These are phyloP conservation scores for Columba livia DNA, from an alignment of 2,113 vertebrate genomes.

Conservation along the genomic window DNA sequence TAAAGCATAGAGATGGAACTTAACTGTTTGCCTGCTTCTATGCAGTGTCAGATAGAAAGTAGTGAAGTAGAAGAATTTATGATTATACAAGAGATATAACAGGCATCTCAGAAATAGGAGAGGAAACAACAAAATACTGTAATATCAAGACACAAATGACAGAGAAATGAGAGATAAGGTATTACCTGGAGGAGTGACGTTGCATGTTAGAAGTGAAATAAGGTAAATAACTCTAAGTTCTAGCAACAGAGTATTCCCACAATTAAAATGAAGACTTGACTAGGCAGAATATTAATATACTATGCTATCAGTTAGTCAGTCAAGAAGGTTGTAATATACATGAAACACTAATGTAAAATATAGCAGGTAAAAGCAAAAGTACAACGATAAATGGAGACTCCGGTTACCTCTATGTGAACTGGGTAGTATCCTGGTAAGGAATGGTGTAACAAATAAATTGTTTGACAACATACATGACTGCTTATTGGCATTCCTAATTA, in stretches of 20 bases:
- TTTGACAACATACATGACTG: background rate
- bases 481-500: background rate
- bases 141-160: background rate
- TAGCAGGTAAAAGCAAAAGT: background rate
- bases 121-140: background rate
- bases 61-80: background rate
- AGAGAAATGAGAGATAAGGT: background rate
- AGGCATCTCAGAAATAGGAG: background rate
- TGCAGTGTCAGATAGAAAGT: background rate
- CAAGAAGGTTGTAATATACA: background rate
- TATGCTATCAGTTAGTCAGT: background rate
- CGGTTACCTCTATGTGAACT: background rate
- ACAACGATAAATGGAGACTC: background rate
- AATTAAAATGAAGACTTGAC: background rate
- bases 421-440: background rate
- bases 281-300: background rate
- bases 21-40: background rate
- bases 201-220: background rate
- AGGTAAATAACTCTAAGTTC: background rate
- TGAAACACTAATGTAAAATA: background rate
- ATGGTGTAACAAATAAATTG: background rate
- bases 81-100: background rate
- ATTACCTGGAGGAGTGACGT: background rate
- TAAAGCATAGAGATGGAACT: background rate
- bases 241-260: background rate